Base-by-base conservation (phyloP, 2,888 invertebrate genomes). In the Dendrolimus pini region DNA sequence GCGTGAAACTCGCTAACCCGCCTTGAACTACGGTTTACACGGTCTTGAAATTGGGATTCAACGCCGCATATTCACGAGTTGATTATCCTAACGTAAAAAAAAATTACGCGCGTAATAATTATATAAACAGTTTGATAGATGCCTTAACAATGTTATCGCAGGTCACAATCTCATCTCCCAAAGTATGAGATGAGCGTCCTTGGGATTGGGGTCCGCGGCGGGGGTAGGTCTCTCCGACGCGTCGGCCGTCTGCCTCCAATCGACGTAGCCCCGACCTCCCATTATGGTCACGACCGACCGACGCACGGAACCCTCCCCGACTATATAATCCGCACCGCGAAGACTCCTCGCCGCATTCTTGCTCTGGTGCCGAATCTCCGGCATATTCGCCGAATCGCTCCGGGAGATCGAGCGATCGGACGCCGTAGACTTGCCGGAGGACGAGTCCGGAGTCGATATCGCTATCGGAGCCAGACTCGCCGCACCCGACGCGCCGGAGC, bases 221-320 rank as follows among this genome's bases (percentile, higher is more conserved):
- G 89, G 84, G 57, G 85, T 83, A 8, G 91, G 88, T 42, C 93
- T 88, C 66, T 93, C 93, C 1, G 91, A 86, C 41, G 92, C 89
- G 77, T 94, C 93, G 72, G 94, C 93, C 14, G 94, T 93, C 72
- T 96, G 96, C 59, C 96, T 92, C 94, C 96, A 96, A 84, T 96
- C 96, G 30, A 96, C 93, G 75, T 97, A 98, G 3, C 97, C 97
- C 10, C 96, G 92, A 1, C 97, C 97, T 0, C 97, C 97, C 92
- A 96, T 96, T 57, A 97, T 85, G 0, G 96, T 96, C 54, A 97
- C 93, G 41, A 97, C 94, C 0, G 97, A 97, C 61, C 95, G 90
- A 65, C 95, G 81, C 62, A 93, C 91, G 70, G 92, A 65, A 71
- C 92, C 74, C 66, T 82, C 80, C 53, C 90, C 79, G 64, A 90